phyloP scores from a whole-genome alignment of 2,888 invertebrate species.

The Epinotia ramella region DNA sequence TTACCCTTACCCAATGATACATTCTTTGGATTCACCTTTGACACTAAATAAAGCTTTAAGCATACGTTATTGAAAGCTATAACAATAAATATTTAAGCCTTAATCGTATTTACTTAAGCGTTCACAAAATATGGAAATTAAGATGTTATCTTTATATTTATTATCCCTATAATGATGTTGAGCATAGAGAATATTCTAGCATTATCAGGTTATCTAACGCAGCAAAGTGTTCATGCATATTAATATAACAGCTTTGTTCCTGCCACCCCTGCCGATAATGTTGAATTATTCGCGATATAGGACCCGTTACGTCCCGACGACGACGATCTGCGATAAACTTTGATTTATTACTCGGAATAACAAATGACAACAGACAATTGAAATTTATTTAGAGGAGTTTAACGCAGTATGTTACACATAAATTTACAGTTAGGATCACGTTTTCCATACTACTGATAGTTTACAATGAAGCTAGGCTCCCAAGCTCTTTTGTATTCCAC shows the following conservation, averaged over 20 bases:
- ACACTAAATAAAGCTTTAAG: neutral
- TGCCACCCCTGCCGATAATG: slow-evolving; percentile 72
- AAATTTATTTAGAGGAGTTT: slow-evolving; percentile 82
- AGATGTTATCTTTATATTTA: slow-evolving; percentile 25
- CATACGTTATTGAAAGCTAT: neutral
- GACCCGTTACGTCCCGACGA: slow-evolving; percentile 73
- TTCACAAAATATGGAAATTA: neutral
- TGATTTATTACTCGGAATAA: slow-evolving; percentile 82
- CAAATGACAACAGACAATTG: slow-evolving; percentile 83
- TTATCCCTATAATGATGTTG: slow-evolving; percentile 31
- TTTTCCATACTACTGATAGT: slow-evolving; percentile 71
- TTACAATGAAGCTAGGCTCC: slow-evolving; percentile 67
- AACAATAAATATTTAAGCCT: slow-evolving; percentile 4
- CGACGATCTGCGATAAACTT: slow-evolving; percentile 77
- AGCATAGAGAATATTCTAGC: slow-evolving; percentile 11
- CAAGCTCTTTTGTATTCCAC: slow-evolving; percentile 72
- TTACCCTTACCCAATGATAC: neutral
- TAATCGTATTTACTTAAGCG: slow-evolving; percentile 19
- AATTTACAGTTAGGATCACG: slow-evolving; percentile 76
- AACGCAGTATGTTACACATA: slow-evolving; percentile 74
- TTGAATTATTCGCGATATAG: slow-evolving; percentile 76
- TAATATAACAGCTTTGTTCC: slow-evolving; percentile 57
- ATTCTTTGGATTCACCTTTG: neutral
- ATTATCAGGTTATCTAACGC: slow-evolving; percentile 23
- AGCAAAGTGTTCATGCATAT: slow-evolving; percentile 34